Evolutionary conservation across 2,797 vertebrate genomes (phyloP), one percentile per base, ranked within the genome.

Genomic region (Bradypodion ventrale): DNA sequence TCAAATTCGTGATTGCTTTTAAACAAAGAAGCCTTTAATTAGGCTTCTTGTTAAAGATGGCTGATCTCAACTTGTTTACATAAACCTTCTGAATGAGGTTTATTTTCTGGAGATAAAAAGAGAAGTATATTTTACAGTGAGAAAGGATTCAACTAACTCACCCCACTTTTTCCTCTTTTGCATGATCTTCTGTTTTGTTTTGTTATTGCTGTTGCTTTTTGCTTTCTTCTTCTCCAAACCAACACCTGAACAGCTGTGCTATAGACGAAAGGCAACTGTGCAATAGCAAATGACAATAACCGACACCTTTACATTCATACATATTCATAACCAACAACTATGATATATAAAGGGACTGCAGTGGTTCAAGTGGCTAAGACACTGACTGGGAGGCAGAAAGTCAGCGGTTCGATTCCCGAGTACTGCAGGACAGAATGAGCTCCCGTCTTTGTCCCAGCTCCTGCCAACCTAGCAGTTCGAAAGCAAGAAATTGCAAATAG

Each of bases 1-100:
- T 82, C 42, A n/a, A 19, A 25, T 35, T 77, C 66, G 49, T 70
- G 79, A 81, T 62, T 70, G 42, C 65, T 77, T 85, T 85, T 69
- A 70, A 80, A 80, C 68, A 85, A 80, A 49, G 46, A 56, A 42
- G 37, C 52, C 59, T 83, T 83, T 80, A 80, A 75, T 79, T 83
- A 74, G 76, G 56, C 32, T 83, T 79, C 75, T 79, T 75, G 60
- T 80, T 75, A 66, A 75, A 63, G 5, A 23, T 52, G 44, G 1
- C 69, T 80, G 23, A 68, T 66, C 66, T 29, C 32, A 37, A 75
- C 32, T 74, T 75, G 70, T 85, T 66, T 74, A 66, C 46, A 68
- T 44, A 80, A 80, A 66, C 37, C 69, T 60, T 69, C 77, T 29
- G 44, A 46, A 79, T 78, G 7, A 76, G 85, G 35, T 80, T 80